Evolutionary conservation across 2,888 invertebrate species (phyloP), one percentile per base, ranked within the genome.

Genomic region (Caenorhabditis imperialis): DNA sequence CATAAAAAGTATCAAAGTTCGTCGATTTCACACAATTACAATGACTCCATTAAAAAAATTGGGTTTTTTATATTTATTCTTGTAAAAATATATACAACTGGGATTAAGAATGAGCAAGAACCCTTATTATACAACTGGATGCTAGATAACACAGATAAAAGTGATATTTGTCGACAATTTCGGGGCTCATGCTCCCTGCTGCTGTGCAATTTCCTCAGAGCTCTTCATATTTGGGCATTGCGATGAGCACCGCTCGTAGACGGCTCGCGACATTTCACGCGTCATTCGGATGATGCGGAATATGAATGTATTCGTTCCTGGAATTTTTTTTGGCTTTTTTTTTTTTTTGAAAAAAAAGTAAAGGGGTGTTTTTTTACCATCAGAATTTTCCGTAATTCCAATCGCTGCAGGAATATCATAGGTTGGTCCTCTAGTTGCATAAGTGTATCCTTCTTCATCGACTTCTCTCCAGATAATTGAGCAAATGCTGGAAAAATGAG

Each of bases 241-340:
- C 10, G 23, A 35, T 0, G 53, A 45, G 25, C 72, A 72, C 23
- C 73, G 38, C 38, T 60, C 60, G 22, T 61, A 54, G 3, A 73
- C 51, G 4, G 38, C 30, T 27, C 54, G 57, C 7, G 73, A 58
- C 65, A 65, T 65, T 38, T 63, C 44, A 14, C 14, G 40, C 0
- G 75, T 70, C 70, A 75, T 75, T 44, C 65, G 69, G 33, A 75
- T 69, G 14, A 70, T 61, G 33, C 75, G 62, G 61, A 75, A 75
- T 16, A 75, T 69, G 50, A 75, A 75, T 23, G 75, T 75, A 0
- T 53, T 48, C 1, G 22, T 27, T 3, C 70, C 75, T 75, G 62
- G 22, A 65, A 50, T 22, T 18, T 38, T 22, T 18, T 7, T 12
- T 2, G 16, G 20, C 7, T 16, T 16, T 14, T n/a, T 4, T 38